Base-by-base conservation (phyloP, 2,888 invertebrate genomes). In the Watsonalla cultraria region DNA sequence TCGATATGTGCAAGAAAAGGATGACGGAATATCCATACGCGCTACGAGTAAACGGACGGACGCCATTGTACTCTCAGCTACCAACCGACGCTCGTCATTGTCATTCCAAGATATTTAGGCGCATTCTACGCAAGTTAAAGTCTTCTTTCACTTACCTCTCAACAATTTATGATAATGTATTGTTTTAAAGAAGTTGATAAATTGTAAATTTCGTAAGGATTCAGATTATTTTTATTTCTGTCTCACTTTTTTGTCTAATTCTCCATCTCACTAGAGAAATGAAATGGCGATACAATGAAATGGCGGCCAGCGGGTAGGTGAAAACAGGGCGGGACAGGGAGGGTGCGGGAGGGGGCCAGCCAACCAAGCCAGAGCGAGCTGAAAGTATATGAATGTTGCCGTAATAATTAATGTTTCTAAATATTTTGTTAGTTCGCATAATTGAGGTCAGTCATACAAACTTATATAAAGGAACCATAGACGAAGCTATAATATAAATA, bases 201-300 rank as follows among this genome's bases (percentile, higher is more conserved):
- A 56, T 52, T 56, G 9, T 52, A 53, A n/a, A 51, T 46, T 54
- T 47, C 0, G 51, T 61, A 59, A 61, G 55, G 63, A 66, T 63
- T 62, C 57, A 58, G 65, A 77, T 73, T 69, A 77, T 80, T 78
- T 82, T 87, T 87, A 83, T 86, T 86, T 90, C 90, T 90, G 80
- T 91, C 91, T 91, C 91, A 84, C 91, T 91, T 91, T 82, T 77
- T 74, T 79, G 72, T 66, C 65, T 65, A 82, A 85, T 88, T 84
- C 78, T 89, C 90, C 84, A 90, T 91, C 91, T 91, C 91, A 89
- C 76, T 70, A 82, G 76, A 82, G 78, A 86, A 90, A 90, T 74
- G 91, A 91, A 91, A 91, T 91, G 91, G 91, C 90, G 87, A 91
- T 91, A 91, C 77, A 79, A 76, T 78, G 89, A 90, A 83, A 91